Percentiles rank a stretch among this genome's conserved stretches.
These are phyloP conservation scores for Arion vulgaris DNA, from an alignment of 1,140 invertebrate genomes.

Conservation along the genomic window DNA sequence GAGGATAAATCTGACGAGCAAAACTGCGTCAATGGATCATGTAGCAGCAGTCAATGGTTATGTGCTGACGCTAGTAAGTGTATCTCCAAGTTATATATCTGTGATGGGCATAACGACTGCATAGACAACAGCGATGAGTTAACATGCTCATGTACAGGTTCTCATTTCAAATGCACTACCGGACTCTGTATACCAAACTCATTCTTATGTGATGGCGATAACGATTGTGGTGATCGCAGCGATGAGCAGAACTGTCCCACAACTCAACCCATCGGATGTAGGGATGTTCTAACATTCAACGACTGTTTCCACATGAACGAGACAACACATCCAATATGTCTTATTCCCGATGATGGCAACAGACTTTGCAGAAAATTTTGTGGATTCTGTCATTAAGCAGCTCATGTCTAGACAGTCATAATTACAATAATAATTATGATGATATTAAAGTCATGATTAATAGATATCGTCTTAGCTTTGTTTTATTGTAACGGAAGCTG, in stretches of 20 bases:
- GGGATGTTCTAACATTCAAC: not conserved
- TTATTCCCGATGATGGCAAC: not conserved
- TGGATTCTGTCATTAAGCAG: not conserved
- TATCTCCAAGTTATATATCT: slow-evolving; percentile 51
- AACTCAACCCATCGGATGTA: not conserved
- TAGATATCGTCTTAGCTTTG: too few relatives aligned
- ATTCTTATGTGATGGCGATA: slow-evolving; percentile 1
- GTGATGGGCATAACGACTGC: slow-evolving; percentile 69
- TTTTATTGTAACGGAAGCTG: too few relatives aligned
- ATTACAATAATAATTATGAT: too few relatives aligned
- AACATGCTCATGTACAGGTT: not conserved
- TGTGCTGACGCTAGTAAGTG: not conserved
- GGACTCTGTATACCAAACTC: slow-evolving; percentile 13
- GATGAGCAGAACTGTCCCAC: slow-evolving; percentile 19
- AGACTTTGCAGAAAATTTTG: slow-evolving; percentile 21
- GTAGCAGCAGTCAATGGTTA: slow-evolving; percentile 43
- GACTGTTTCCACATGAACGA: slow-evolving; percentile 27
- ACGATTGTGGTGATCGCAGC: slow-evolving; percentile 22
- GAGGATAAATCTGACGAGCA: slow-evolving; percentile 51
- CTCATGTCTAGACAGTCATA: too few relatives aligned
- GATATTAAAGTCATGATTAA: too few relatives aligned
- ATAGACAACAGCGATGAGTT: slow-evolving; percentile 77
- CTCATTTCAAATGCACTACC: not conserved
- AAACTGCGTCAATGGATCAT: slow-evolving; percentile 43
- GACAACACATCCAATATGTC: slow-evolving; percentile 22